Base-by-base conservation (phyloP, 2,797 vertebrate species). In the Arctocebus calabarensis region DNA sequence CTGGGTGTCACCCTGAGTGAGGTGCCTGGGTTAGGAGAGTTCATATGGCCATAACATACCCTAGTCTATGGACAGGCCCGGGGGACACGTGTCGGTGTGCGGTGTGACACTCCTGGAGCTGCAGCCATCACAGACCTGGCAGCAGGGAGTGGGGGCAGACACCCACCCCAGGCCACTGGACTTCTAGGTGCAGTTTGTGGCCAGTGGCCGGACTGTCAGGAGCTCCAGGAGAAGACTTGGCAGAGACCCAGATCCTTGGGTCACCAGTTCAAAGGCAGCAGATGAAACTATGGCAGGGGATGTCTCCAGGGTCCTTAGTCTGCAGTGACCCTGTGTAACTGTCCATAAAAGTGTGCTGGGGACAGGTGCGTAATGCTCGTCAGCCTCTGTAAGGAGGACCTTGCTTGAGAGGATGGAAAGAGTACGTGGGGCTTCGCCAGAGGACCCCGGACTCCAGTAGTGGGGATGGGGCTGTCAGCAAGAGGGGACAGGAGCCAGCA, bases 311-410 rank as follows among this genome's bases (percentile, higher is more conserved):
- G 37, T 7, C 52, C 82, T 29, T 13, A 5, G 70, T 8, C 34
- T 32, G 61, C 1, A 9, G 11, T 34, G 86, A 78, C 17, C 27
- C 73, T 70, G 43, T 61, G 66, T 84, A 16, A 27, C 2, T 0
- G 11, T 34, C 75, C 75, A 23, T 16, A 2, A 1, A 75, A 68
- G 45, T 8, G 22, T 19, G 0, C 11, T 13, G 11, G 75, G 20
- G 20, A 0, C 0, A 3, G 2, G 25, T 14, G 0, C 16, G 0
- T 20, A 37, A 16, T 4, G 25, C 5, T 16, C 16, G 10, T 19
- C 22, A 19, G 37, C 43, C 43, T 66, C 82, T 17, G 2, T 73
- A 34, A 70, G 3, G 4, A 12, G 17, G 43, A 23, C 27, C 19
- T 68, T 0, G 0, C 23, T 8, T 0, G 6, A 37, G 32, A n/a